Evolutionary conservation across 2,888 invertebrate species (phyloP), one percentile per base, ranked within the genome.

Genomic region (Acheta domesticus): DNA sequence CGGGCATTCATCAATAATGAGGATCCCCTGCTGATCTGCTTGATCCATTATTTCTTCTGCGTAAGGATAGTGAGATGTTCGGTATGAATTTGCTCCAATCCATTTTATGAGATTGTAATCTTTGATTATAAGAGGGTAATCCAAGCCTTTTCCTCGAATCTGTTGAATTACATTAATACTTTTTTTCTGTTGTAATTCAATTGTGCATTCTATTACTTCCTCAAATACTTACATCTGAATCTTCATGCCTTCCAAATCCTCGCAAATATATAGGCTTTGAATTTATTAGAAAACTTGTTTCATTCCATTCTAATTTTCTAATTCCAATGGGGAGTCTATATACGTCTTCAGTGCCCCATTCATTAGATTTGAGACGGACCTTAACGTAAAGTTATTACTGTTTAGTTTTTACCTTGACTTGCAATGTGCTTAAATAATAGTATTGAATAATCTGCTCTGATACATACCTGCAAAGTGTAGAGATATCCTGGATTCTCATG

Each of bases 11-110:
- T 97, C 95, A 81, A 99, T 96, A 77, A 99, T 93, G 90, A 97
- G 96, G 83, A 98, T 95, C 49, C 98, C 98, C 81, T 94, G 90
- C 84, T 93, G 91, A 83, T 90, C 90, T 1, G 81, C 82, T 85
- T 96, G 90, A 85, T 97, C 95, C 91, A 98, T 95, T 78, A 98
- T 94, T 87, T 98, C 98, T 84, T 99, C 98, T 0, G 98, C 96
- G 86, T 99, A 99, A 0, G 99, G 99, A 87, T 99, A 99, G 87
- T 99, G 99, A 0, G 98, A 98, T 0, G 99, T 99, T 48, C 98
- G 91, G 88, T 96, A 98, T 0, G 94, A 92, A 87, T 98, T 99
- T 0, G 95, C 98, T 1, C 98, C 97, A 79, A 97, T 89, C 99
- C 99, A 99, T 86, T 94, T 93, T 77, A 99, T 90, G 80, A 99